These are phyloP conservation scores for Xyrichtys novacula DNA, from an alignment of 2,797 vertebrate genomes.

Conservation along the genomic window DNA sequence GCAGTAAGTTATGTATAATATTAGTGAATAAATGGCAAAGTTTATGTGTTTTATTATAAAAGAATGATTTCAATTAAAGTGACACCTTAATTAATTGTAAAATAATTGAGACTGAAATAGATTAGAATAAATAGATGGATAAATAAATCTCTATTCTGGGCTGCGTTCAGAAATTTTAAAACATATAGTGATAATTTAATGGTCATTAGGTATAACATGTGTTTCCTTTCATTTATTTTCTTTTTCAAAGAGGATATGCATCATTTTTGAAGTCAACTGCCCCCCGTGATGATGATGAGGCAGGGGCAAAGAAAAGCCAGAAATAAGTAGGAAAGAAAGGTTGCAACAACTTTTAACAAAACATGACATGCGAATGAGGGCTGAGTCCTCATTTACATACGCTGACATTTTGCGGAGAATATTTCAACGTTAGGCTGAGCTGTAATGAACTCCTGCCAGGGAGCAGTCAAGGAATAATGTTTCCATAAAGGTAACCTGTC, in stretches of 20 bases:
- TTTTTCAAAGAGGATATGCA: constrained; percentile 3
- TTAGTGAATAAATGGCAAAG: constrained; percentile 30
- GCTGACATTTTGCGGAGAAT: constrained; percentile 99
- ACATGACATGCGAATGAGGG: constrained; percentile 89
- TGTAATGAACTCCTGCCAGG: constrained; percentile 99
- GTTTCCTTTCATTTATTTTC: background rate
- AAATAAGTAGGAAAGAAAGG: constrained; percentile 79
- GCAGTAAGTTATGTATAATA: constrained; percentile 50
- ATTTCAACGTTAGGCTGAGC: constrained; percentile 95
- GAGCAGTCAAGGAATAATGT: constrained; percentile 99
- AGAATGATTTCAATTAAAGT: background rate
- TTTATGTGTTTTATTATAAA: constrained; percentile 16
- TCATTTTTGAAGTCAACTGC: constrained; percentile 28
- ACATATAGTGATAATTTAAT: background rate
- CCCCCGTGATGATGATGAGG: constrained; percentile 29
- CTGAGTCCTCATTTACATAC: constrained; percentile 96
- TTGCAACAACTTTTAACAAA: constrained; percentile 92
- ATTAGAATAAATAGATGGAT: too few relatives aligned
- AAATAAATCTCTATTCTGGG: too few relatives aligned
- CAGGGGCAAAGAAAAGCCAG: constrained; percentile 53
- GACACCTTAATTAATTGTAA: too few relatives aligned
- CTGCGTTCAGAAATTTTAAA: too few relatives aligned
- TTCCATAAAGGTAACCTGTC: constrained; percentile 99
- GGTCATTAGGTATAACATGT: background rate
- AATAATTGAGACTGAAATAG: too few relatives aligned